Evolutionary conservation across 2,888 invertebrate genomes (phyloP), one percentile per base, ranked within the genome.

Genomic region (Ceraclea dissimilis): DNA sequence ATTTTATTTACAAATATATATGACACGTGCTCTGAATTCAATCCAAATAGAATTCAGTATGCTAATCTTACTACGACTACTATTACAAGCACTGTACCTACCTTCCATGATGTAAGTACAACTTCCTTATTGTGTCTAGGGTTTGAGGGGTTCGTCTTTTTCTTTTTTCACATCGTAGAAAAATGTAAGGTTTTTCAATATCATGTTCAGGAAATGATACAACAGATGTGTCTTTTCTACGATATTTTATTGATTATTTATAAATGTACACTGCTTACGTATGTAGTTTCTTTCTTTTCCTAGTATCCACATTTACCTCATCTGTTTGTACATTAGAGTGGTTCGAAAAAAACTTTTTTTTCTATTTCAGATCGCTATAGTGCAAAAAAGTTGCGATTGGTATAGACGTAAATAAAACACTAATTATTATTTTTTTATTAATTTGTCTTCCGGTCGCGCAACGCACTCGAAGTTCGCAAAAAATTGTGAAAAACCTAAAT

Each of bases 1-100:
- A 39, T 49, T 10, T 33, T 50, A 51, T 34, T 22, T 33, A 17
- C 39, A 39, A 39, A 39, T 39, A 39, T 39, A 39, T n/a, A 39
- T 39, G 39, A 39, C 39, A 39, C 39, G 39, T 39, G 39, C 39
- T 39, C 13, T 5, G 39, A 39, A 39, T 39, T 39, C 39, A 39
- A 39, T 39, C 13, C 39, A 39, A 39, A 39, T 39, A 39, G 39
- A 39, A 39, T 39, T 39, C 39, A 16, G 39, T 39, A 39, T 39
- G 39, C 13, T 39, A 39, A 39, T 39, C 39, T n/a, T n/a, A n/a
- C 16, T n/a, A 4, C 13, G 39, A 39, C n/a, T 16, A 39, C n/a
- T n/a, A n/a, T n/a, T n/a, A n/a, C n/a, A n/a, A n/a, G n/a, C n/a
- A n/a, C n/a, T n/a, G n/a, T n/a, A n/a, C n/a, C n/a, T n/a, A n/a